These are phyloP conservation scores for Tachina lurida DNA, from an alignment of 2,888 invertebrate genomes.

Conservation along the genomic window DNA sequence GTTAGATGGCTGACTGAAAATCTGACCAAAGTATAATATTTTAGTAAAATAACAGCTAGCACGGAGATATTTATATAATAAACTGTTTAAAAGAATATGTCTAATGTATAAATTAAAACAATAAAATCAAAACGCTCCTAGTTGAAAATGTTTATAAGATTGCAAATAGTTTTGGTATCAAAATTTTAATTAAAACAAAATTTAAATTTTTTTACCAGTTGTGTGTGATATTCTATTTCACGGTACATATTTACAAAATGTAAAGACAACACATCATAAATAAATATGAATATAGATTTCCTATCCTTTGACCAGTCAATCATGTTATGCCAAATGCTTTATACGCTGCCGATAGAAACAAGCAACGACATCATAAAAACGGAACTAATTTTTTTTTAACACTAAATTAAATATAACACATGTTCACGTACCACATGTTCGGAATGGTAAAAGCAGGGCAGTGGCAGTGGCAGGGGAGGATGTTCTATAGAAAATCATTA, in stretches of 20 bases:
- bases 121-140: too few relatives aligned
- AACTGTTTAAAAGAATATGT: background rate
- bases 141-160: too few relatives aligned
- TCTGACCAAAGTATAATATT: too few relatives aligned
- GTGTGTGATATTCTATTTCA: conserved; percentile 2
- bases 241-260: background rate
- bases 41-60: too few relatives aligned
- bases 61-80: background rate
- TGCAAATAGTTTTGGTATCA: too few relatives aligned
- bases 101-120: too few relatives aligned
- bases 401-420: conserved; percentile 20
- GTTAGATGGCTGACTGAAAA: too few relatives aligned
- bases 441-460: conserved; percentile 26
- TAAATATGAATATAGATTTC: conserved; percentile 55
- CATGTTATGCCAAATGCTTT: conserved; percentile 66
- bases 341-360: conserved; percentile 50
- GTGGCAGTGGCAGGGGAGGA: conserved; percentile 19
- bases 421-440: background rate
- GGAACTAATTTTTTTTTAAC: background rate
- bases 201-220: background rate
- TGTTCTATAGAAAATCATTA: conserved; percentile 18
- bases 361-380: conserved; percentile 24
- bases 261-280: background rate
- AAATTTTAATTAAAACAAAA: background rate
- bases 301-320: conserved; percentile 73